Base-by-base conservation (phyloP, 2,888 invertebrate species). In the Xanthia togata region DNA sequence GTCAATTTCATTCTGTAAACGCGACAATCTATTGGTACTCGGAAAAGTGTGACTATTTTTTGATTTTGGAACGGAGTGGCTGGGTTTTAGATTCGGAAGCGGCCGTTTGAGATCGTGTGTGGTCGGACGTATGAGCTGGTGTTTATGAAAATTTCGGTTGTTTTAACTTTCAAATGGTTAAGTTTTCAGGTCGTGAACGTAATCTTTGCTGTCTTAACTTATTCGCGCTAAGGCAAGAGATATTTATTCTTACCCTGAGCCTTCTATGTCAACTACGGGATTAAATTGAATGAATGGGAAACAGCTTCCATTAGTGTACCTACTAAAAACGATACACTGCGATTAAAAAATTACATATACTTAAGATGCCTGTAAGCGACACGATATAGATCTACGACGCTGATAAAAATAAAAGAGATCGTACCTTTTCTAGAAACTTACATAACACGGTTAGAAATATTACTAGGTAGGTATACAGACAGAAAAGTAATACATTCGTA, bases 21-120 rank as follows among this genome's bases (percentile, higher is more conserved):
- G 86, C 79, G 80, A 77, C 83, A 83, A 83, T 87, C 83, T 87
- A 87, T 88, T 81, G 82, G 83, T 84, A 86, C 84, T 83, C 26
- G 59, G 63, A 68, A 81, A 71, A 77, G 90, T 90, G 92, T 87
- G 90, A 88, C 88, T 90, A 89, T 89, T 83, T 88, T 89, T 90
- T 90, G 87, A 89, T 85, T 85, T 82, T 82, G 57, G 64, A 86
- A 87, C 82, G 87, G 80, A 62, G 20, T 73, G 50, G 35, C 70
- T 62, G 62, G 23, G 26, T 71, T 78, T 74, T 69, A 60, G 69
- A 60, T 59, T 78, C 78, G 55, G 70, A 62, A 12, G 12, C 23
- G 38, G 17, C 84, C 70, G 77, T 38, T 2, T 5, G 5, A 41
- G 12, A 53, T 81, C 76, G 76, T 63, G 62, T 73, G 67, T 59